Base-by-base conservation (phyloP, 2,888 invertebrate genomes). In the Pemphredon lugubris region DNA sequence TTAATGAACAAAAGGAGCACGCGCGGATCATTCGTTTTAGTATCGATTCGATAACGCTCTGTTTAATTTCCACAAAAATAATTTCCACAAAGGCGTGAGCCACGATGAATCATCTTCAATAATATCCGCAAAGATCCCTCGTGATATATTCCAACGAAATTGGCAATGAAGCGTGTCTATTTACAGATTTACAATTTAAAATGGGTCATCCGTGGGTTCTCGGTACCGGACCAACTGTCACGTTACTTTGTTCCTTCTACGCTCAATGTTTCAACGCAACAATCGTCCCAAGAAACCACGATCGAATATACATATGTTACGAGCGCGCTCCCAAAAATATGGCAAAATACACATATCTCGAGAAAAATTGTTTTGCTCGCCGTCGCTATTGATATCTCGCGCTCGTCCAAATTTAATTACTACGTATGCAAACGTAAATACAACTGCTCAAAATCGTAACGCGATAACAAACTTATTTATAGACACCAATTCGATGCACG, bases 141-240 rank as follows among this genome's bases (percentile, higher is more conserved):
- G 54, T 6, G 39, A 67, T 42, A 58, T 47, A 51, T 30, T 32
- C 26, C 26, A 16, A 54, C 50, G 64, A 59, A 64, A 70, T 72
- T 70, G 70, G 58, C 72, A 72, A 70, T 58, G 64, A 58, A 26
- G 34, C 54, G 42, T 13, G 58, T 63, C 63, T 70, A 72, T 72
- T 72, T 45, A 40, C 42, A 50, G 50, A 59, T 70, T 50, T 42
- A 50, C 50, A 16, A 44, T n/a, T 30, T 26, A 50, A 72, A 72
- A 72, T 72, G 51, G 71, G 58, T 72, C 63, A 70, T 40, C 26
- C 42, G 54, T 44, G 37, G 23, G 44, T 44, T 13, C 30, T 26
- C 14, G 13, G 30, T 16, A 16, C 14, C 3, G 30, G 16, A 13
- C 30, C 47, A 48, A 48, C 26, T 30, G 16, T 48, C 30, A 30